Evolutionary conservation across 2,797 vertebrate species (phyloP), one percentile per base, ranked within the genome.

Genomic region (Esox lucius): DNA sequence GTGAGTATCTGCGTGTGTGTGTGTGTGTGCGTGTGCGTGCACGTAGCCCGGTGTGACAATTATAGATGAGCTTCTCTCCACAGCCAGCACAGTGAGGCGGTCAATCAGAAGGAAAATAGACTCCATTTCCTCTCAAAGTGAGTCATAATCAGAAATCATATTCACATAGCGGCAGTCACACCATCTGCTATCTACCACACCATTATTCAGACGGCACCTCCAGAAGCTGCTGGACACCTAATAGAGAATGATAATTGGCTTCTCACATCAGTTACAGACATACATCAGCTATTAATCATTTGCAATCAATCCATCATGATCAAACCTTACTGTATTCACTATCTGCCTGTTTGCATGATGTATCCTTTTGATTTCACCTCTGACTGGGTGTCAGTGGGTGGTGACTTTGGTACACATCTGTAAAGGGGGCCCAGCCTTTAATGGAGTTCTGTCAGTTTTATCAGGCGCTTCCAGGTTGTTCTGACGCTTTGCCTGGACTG

Each of bases 91-190:
- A 79, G 69, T 65, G 72, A 73, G 68, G 75, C 31, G 33, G 69
- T 75, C 51, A 61, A 33, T 16, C 68, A 81, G 61, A 72, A 17
- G 65, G 75, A 70, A 76, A 78, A 81, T 62, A 72, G 28, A 39
- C 24, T 33, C 65, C 35, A 65, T 77, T 79, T 71, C 77, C 76
- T 51, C 72, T 59, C 51, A 17, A 59, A 74, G 78, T 78, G 66
- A 86, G 76, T 82, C 76, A 80, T 78, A 82, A 82, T 81, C 71
- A 71, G 70, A 77, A 70, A 17, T 67, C 78, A 69, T 75, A 68
- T 75, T 65, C 75, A 74, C 73, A 78, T 73, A 67, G 68, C 74
- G 31, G 56, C 31, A 56, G 66, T 51, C 26, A 62, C 76, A 70
- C 70, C 49, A 70, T 68, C 70, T 67, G 48, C 31, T 39, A 28